Conservation (phyloP, 2,113 vertebrate genomes). For the Isurus oxyrinchus region DNA sequence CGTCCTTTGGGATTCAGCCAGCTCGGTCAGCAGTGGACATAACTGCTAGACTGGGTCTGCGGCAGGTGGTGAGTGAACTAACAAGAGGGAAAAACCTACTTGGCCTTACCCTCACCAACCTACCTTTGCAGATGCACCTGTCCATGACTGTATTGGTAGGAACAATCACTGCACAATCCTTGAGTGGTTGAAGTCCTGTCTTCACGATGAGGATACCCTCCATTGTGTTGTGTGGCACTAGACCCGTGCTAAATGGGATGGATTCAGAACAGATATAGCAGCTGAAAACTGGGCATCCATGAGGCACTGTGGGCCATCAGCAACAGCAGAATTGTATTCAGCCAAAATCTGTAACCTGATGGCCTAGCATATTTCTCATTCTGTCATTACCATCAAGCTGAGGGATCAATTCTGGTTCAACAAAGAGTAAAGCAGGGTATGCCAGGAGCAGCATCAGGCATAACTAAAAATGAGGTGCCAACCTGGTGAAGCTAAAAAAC, state of each 20-base stretch:
- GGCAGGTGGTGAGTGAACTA: neutral
- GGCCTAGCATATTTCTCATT: neutral
- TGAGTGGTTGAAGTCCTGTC: neutral
- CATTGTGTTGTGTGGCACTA: neutral
- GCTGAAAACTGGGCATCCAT: neutral
- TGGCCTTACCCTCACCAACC: neutral
- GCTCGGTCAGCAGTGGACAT: too few species aligned
- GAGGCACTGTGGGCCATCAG: neutral
- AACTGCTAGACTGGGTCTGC: too few species aligned
- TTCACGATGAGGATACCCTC: neutral
- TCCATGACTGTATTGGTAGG: neutral
- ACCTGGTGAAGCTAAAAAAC: too few species aligned
- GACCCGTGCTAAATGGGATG: neutral
- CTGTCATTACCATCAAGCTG: neutral
- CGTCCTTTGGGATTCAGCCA: too few species aligned
- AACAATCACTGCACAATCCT: neutral
- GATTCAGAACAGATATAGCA: neutral
- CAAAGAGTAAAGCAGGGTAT: too few species aligned
- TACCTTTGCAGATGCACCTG: neutral
- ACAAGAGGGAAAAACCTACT: neutral
- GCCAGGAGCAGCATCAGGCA: neutral
- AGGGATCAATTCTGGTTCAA: neutral
- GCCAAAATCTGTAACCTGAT: neutral
- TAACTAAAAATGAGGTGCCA: neutral
- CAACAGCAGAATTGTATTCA: neutral